A percentile compares a stretch with the other conserved stretches of the same genome.
These are phyloP conservation scores for Homarus gammarus DNA, from an alignment of 2,888 invertebrate species.

Conservation along the genomic window DNA sequence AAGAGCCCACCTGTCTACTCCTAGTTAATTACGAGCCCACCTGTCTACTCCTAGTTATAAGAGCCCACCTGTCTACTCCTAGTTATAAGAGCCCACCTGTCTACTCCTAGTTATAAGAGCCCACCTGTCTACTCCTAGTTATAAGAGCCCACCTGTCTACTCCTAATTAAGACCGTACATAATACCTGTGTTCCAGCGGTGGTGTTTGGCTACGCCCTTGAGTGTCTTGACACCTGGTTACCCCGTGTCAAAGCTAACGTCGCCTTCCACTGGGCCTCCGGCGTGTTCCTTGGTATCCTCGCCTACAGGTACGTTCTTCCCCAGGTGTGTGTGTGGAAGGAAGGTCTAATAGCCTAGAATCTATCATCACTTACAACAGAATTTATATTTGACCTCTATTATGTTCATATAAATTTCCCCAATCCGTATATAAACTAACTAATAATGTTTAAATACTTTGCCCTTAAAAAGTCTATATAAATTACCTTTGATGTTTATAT, in stretches of 20 bases:
- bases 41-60: too few relatives aligned
- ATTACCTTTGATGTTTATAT: background rate
- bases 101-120: too few relatives aligned
- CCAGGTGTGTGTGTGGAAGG: background rate
- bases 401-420: background rate
- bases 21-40: too few relatives aligned
- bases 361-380: too few relatives aligned
- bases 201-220: constrained; percentile 78
- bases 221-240: constrained; percentile 76
- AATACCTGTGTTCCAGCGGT: constrained; percentile 77
- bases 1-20: too few relatives aligned
- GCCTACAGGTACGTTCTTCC: constrained; percentile 49
- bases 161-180: too few relatives aligned
- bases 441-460: background rate
- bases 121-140: too few relatives aligned
- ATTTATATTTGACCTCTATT: too few relatives aligned
- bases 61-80: too few relatives aligned
- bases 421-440: background rate
- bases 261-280: constrained; percentile 39
- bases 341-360: too few relatives aligned
- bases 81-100: too few relatives aligned
- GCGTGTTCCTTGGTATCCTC: constrained; percentile 49
- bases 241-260: constrained; percentile 46
- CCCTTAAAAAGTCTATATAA: background rate
- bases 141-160: too few relatives aligned